Percentiles rank a stretch among this genome's conserved stretches.
Conservation (phyloP, 1,140 invertebrate genomes). For the Cotesia typhae region DNA sequence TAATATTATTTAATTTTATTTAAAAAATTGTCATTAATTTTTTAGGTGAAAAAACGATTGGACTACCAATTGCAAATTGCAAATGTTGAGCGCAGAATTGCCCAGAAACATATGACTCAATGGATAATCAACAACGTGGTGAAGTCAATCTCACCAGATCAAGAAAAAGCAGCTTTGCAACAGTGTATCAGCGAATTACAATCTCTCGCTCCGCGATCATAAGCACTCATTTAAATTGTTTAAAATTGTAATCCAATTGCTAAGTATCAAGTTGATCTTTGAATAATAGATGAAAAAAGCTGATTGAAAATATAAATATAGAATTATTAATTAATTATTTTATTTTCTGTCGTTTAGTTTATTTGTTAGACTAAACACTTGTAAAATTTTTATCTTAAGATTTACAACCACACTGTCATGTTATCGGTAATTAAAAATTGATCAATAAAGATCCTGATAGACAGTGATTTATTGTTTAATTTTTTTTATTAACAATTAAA, state of each 20-base stretch:
- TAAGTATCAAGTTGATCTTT: no score
- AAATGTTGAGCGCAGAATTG: conserved; percentile 80
- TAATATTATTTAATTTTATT: conserved; percentile 4
- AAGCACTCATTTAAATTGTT: conserved; percentile 43
- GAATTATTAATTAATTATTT: no score
- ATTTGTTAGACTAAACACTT: no score
- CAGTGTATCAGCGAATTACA: conserved; percentile 91
- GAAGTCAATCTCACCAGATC: conserved; percentile 88
- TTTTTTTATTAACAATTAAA: no score
- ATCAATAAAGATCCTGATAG: no score
- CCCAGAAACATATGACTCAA: conserved; percentile 92
- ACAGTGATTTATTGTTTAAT: no score
- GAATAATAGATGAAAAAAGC: no score
- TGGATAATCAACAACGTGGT: conserved; percentile 89
- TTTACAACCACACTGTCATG: no score
- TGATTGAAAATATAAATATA: no score
- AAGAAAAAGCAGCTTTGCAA: conserved; percentile 89
- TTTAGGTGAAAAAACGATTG: conserved; percentile 81
- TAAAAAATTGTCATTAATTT: conserved; percentile 27
- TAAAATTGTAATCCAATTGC: conserved; percentile 15
- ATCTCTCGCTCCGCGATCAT: conserved; percentile 72
- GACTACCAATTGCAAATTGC: conserved; percentile 91
- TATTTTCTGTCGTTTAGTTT: no score
- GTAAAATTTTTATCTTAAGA: no score
- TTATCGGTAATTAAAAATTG: no score